Evolutionary conservation across 2,888 invertebrate species (phyloP).

Genomic region (Heliconius ismenius): DNA sequence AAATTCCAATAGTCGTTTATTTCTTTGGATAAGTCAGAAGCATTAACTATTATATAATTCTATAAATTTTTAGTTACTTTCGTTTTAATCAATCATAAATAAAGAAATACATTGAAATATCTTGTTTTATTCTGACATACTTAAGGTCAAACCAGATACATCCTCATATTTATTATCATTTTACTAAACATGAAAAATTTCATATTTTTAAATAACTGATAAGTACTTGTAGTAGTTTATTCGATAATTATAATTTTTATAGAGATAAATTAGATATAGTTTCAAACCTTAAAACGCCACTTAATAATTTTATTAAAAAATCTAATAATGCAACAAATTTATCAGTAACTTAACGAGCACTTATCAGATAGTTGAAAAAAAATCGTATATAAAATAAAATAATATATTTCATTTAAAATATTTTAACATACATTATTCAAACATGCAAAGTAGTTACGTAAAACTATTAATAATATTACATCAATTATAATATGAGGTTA

Average conservation of each 20-base stretch:
- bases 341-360: not conserved
- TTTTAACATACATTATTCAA: conserved; percentile 9
- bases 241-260: too few relatives aligned
- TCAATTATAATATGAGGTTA: conserved; percentile 5
- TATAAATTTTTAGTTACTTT: not conserved
- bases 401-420: conserved; percentile 5
- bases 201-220: too few relatives aligned
- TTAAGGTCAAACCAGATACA: not conserved
- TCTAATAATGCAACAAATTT: not conserved
- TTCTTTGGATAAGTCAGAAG: conserved; percentile 9
- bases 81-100: too few relatives aligned
- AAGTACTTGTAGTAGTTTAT: too few relatives aligned
- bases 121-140: not conserved
- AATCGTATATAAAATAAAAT: not conserved
- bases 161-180: not conserved
- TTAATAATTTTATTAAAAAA: too few relatives aligned
- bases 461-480: conserved; percentile 2
- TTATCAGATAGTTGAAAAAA: not conserved
- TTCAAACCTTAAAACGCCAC: too few relatives aligned
- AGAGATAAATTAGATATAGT: too few relatives aligned
- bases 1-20: conserved; percentile 21
- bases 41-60: not conserved
- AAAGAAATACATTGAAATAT: too few relatives aligned
- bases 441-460: not conserved
- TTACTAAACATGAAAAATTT: not conserved